Evolutionary conservation across 2,113 vertebrate genomes (phyloP).

Genomic region (Neodon shergylaensis): DNA sequence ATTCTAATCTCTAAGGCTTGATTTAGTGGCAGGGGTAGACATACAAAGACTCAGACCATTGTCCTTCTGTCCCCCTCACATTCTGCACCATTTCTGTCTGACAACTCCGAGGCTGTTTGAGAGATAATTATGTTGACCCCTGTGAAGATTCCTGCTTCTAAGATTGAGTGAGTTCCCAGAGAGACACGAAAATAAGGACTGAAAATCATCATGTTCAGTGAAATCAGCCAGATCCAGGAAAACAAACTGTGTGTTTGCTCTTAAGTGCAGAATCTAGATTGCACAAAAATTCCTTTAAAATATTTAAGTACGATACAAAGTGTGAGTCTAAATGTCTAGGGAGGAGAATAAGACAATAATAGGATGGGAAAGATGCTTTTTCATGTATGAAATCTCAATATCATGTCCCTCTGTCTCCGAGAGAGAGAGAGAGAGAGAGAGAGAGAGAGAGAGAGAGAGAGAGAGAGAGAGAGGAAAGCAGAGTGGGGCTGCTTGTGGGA

Average conservation of each 20-base stretch:
- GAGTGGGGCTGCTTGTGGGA: neutral
- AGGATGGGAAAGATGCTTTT: neutral
- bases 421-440: neutral
- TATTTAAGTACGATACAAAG: neutral
- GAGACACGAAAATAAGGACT: neutral
- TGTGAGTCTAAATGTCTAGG: neutral
- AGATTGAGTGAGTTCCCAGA: neutral
- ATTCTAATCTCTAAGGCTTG: conserved; percentile 14
- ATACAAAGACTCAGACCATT: neutral
- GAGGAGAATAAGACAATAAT: neutral
- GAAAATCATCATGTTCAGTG: neutral
- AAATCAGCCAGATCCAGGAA: neutral
- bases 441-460: neutral
- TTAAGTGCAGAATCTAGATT: neutral
- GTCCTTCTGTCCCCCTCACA: neutral
- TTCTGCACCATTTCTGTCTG: neutral
- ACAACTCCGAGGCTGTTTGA: conserved; percentile 2
- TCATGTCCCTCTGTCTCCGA: neutral
- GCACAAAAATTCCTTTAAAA: neutral
- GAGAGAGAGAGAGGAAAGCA: neutral
- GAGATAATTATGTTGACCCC: neutral
- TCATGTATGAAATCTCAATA: neutral
- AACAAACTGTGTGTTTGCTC: neutral
- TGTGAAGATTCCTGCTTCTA: conserved; percentile 18
- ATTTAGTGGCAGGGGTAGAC: neutral